Evolutionary conservation across 2,797 vertebrate genomes (phyloP).

Genomic region (Peromyscus eremicus): DNA sequence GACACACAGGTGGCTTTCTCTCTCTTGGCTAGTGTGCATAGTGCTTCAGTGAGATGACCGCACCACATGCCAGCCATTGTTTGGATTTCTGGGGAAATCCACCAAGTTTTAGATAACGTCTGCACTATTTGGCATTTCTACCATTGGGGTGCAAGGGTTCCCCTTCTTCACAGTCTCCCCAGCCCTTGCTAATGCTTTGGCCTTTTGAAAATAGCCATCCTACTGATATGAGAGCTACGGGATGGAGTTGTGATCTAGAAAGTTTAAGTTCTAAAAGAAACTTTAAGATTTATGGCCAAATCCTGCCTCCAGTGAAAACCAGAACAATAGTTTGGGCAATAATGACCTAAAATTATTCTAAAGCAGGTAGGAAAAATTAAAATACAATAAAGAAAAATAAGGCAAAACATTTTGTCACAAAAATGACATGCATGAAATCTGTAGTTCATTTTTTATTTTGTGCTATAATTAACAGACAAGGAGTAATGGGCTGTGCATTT

Average conservation of each 20-base stretch:
- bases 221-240: rapidly evolving
- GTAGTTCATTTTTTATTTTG: conserved; percentile 49
- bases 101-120: not conserved
- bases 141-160: not conserved
- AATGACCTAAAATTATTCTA: not conserved
- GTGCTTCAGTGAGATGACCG: not conserved
- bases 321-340: not conserved
- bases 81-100: not conserved
- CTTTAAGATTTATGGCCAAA: not conserved
- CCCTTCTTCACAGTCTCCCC: not conserved
- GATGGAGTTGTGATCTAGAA: not conserved
- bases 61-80: not conserved
- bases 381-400: not conserved
- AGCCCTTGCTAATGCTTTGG: not conserved
- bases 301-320: not conserved
- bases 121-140: not conserved
- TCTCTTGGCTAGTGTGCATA: not conserved
- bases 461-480: not conserved
- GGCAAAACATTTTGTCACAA: not conserved
- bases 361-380: conserved; percentile 23
- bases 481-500: not conserved
- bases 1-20: not conserved
- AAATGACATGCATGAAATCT: not conserved
- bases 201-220: not conserved
- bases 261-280: not conserved